Evolutionary conservation across 2,888 invertebrate species (phyloP), one percentile per base, ranked within the genome.

Genomic region (Heliconius erato): DNA sequence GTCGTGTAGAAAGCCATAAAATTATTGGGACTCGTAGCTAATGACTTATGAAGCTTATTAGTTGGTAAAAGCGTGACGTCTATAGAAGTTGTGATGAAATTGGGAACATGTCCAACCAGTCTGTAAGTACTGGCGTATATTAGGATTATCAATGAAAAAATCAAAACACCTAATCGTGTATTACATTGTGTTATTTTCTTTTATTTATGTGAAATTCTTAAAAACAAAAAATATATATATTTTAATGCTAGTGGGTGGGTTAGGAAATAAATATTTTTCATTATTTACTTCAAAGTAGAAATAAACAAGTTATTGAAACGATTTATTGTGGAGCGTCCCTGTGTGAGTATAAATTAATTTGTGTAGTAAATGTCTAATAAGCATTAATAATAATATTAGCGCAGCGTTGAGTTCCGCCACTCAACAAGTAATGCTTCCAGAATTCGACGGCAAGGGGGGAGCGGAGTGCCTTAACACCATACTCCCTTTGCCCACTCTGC

Each of bases 41-140:
- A 78, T 78, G 78, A 78, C 78, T 67, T 68, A 63, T 76, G 28
- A 67, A 78, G 78, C 44, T 26, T 78, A 78, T 78, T 78, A 78
- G 67, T 12, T 67, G 5, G n/a, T 78, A 78, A 78, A 65, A 78
- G 78, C 78, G 78, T 78, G 49, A 78, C 78, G 67, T 26, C 28
- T 26, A 49, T 44, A 49, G 44, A 69, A 69, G 32, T 44, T 16
- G 14, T 72, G 26, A 72, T 26, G 16, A 44, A 72, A 28, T 72
- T 49, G 44, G 26, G 44, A 7, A 72, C 44, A 72, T 44, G n/a
- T 14, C 4, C 7, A 6, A 26, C 72, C 40, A 44, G 7, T 44
- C 1, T 72, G 44, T 40, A 40, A 71, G n/a, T 26, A 26, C 28
- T 44, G 1, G 9, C 26, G 49, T 72, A 16, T 16, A 67, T 28